Evolutionary conservation across 2,797 vertebrate genomes (phyloP), one percentile per base, ranked within the genome.

Genomic region (Saxicola maurus): DNA sequence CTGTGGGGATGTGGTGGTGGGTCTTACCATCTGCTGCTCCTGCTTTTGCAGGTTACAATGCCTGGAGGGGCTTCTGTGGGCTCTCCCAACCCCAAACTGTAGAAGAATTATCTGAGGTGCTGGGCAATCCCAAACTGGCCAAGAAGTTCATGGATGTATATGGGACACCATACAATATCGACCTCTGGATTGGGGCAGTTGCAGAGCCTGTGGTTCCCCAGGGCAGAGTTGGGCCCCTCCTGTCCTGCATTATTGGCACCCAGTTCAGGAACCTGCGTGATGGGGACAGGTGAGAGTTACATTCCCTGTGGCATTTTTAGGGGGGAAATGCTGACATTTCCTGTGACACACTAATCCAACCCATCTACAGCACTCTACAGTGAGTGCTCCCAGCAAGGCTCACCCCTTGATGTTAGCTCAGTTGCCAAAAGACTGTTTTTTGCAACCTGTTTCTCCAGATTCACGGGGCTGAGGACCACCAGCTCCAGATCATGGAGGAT

Each of bases 181-280:
- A 99, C 30, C 40, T 99, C 77, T 99, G 98, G 98, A 31, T 98
- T 5, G 98, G 98, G 42, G 98, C 97, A 1, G 78, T 98, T 0
- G 96, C 98, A 4, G 99, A 99, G 88, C 98, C 98, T 0, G 97
- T 98, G 35, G 96, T 98, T 25, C 24, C 16, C 0, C 95, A 92
- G 3, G 98, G 98, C 49, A 98, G 98, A 11, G 98, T 98, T 7
- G 99, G 99, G 4, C 97, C 98, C 24, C 97, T 99, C 69, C 96
- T 99, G 33, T 79, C 98, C 80, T 99, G 98, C 91, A 96, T 99
- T 87, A 96, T 99, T 6, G 98, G 98, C 52, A 95, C 35, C 13
- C 98, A 99, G 96, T 99, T 99, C 95, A 95, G 97, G 87, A 97
- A 42, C 27, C 92, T 98, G 71, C 98, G 98, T 12, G 95, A 98